A percentile compares a stretch with the other conserved stretches of the same genome.
These are phyloP conservation scores for Sparidentex hasta DNA, from an alignment of 2,797 vertebrate genomes.

Conservation along the genomic window DNA sequence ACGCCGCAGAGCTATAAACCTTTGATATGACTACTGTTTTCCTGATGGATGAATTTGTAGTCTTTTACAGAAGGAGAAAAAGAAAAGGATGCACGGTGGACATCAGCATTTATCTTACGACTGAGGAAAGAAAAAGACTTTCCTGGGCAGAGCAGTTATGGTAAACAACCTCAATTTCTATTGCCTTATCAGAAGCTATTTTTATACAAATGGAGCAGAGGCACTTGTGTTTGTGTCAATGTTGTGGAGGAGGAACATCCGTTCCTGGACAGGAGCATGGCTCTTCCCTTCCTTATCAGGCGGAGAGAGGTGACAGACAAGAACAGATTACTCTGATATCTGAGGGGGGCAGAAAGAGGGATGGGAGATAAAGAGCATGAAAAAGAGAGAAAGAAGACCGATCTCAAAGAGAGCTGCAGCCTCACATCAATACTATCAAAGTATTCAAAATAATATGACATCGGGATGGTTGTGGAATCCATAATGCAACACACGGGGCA, in stretches of 20 bases:
- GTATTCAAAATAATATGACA: slow-evolving; percentile 21
- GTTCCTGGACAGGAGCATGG: slow-evolving; percentile 64
- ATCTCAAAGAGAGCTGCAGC: slow-evolving; percentile 43
- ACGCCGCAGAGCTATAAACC: slow-evolving; percentile 29
- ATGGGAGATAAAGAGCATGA: slow-evolving; percentile 39
- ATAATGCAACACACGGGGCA: background rate
- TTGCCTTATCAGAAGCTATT: slow-evolving; percentile 62
- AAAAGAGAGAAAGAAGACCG: slow-evolving; percentile 16
- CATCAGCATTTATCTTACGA: slow-evolving; percentile 43
- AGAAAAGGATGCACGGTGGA: slow-evolving; percentile 20
- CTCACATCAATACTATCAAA: slow-evolving; percentile 29
- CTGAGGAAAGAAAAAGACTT: slow-evolving; percentile 30
- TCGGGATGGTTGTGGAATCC: slow-evolving; percentile 1
- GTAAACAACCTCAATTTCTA: slow-evolving; percentile 56
- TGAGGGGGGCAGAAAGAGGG: slow-evolving; percentile 2
- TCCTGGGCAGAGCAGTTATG: slow-evolving; percentile 33
- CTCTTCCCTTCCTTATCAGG: slow-evolving; percentile 68
- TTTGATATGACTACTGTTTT: slow-evolving; percentile 23
- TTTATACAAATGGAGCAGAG: slow-evolving; percentile 56
- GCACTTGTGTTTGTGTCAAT: slow-evolving; percentile 65
- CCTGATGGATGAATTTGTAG: slow-evolving; percentile 1
- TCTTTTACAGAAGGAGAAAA: slow-evolving; percentile 19
- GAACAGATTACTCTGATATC: slow-evolving; percentile 70
- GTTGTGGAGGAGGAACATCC: slow-evolving; percentile 70
- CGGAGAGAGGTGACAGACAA: slow-evolving; percentile 70